These are phyloP conservation scores for Drosophila tropicalis DNA, from an alignment of 1,140 invertebrate genomes.

Conservation along the genomic window DNA sequence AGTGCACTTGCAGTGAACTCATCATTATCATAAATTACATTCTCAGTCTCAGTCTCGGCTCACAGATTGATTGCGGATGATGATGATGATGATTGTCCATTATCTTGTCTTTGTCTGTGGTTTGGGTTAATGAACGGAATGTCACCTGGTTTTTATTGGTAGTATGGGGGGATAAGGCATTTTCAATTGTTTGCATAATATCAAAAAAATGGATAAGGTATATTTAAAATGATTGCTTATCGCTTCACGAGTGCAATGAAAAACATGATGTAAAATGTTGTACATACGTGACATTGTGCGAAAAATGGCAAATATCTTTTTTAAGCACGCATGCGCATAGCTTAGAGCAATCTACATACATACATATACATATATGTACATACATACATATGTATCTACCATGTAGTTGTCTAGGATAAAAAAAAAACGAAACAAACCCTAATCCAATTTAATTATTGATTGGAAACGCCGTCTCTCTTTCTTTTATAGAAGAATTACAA, in stretches of 20 bases:
- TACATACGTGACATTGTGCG: slow-evolving; percentile 27
- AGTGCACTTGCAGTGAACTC: slow-evolving; percentile 22
- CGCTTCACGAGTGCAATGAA: neutral
- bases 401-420: slow-evolving; percentile 23
- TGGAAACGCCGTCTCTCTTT: neutral
- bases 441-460: slow-evolving; percentile 29
- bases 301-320: slow-evolving; percentile 34
- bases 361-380: slow-evolving; percentile 4
- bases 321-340: slow-evolving; percentile 46
- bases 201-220: neutral
- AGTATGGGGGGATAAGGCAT: neutral
- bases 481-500: neutral
- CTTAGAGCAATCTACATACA: neutral
- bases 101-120: neutral
- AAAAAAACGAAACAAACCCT: slow-evolving; percentile 11
- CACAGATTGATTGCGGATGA: slow-evolving; percentile 1
- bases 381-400: neutral
- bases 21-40: slow-evolving; percentile 17
- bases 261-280: neutral
- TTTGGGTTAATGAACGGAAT: slow-evolving; percentile 7
- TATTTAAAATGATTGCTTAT: neutral
- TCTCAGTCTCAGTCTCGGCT: slow-evolving; percentile 1
- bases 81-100: neutral
- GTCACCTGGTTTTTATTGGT: neutral
- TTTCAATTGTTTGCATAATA: slow-evolving; percentile 18